Evolutionary conservation across 2,888 invertebrate species (phyloP), one percentile per base, ranked within the genome.

Genomic region (Ectropis crepuscularia): DNA sequence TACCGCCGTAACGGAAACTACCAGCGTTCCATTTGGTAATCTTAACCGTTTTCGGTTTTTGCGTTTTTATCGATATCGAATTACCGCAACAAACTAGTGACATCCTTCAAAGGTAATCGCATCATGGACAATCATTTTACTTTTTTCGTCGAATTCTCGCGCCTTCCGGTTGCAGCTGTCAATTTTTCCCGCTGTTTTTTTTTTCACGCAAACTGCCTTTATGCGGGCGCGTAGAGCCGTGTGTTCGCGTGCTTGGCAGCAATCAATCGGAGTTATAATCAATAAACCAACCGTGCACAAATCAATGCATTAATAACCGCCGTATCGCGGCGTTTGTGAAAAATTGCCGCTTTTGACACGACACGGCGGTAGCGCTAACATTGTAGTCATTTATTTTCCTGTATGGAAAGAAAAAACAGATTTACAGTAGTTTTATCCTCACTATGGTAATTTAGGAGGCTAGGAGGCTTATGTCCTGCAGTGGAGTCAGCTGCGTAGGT

Each of bases 231-330:
- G 62, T 57, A 61, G 60, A 71, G 74, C 72, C 72, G 73, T 39
- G 65, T 73, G 63, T 45, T 91, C 74, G 91, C 91, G 90, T 91
- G 91, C 72, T 67, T 16, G 59, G 67, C 68, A 45, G 80, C 82
- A 81, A 91, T 91, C 89, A 86, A 90, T 90, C 87, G 87, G 75
- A 68, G 68, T 76, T 76, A 82, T 82, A 89, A 91, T 91, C 91
- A 90, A 92, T 91, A 89, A 81, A 84, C 77, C 85, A 77, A 73
- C 81, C 84, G 79, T 80, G 86, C 86, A 78, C 80, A 89, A 90
- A 92, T 91, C 91, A 90, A 91, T 90, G 90, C 83, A 79, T 80
- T 85, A 81, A 86, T 85, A 86, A 82, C 82, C 63, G 74, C 72
- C 67, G 75, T 77, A 81, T 73, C 74, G 74, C 68, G 68, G 72